phyloP scores from a whole-genome alignment of 2,797 vertebrate genomes.

The Melanotaenia trifasciata region DNA sequence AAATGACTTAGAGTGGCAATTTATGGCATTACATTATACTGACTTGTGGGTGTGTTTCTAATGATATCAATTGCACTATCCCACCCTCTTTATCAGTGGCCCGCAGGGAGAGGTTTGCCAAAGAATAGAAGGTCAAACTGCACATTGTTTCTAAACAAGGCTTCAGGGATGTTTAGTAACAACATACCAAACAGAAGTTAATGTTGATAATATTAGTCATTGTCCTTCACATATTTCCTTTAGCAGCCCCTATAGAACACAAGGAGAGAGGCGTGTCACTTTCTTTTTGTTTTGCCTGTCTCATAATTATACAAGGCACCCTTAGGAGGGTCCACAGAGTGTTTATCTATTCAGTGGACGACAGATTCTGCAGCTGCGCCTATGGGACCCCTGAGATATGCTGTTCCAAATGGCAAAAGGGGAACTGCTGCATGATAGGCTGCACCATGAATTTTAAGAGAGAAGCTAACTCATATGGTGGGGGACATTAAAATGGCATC shows the following conservation, averaged over 20 bases:
- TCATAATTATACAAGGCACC: slow-evolving; percentile 42
- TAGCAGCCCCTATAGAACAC: slow-evolving; percentile 17
- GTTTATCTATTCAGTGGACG: slow-evolving; percentile 56
- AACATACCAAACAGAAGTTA: slow-evolving; percentile 8
- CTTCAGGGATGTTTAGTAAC: slow-evolving; percentile 20
- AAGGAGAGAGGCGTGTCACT: slow-evolving; percentile 55
- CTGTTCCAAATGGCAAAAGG: slow-evolving; percentile 14
- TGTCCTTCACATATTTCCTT: slow-evolving; percentile 15
- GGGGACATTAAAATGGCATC: slow-evolving; percentile 21
- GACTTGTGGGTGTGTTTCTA: slow-evolving; percentile 20
- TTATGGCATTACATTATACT: slow-evolving; percentile 10
- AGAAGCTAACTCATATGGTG: slow-evolving; percentile 18
- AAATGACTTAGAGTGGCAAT: slow-evolving; percentile 13
- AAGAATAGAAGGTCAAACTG: slow-evolving; percentile 58
- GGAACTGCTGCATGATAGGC: slow-evolving; percentile 5
- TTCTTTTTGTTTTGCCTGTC: slow-evolving; percentile 51
- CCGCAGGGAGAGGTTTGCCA: slow-evolving; percentile 24
- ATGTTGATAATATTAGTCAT: slow-evolving; percentile 19
- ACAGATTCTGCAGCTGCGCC: slow-evolving; percentile 54
- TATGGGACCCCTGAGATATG: slow-evolving; percentile 62
- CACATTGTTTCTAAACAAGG: slow-evolving; percentile 23
- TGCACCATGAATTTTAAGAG: slow-evolving; percentile 9
- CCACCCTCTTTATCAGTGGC: slow-evolving; percentile 65
- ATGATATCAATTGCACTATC: slow-evolving; percentile 52
- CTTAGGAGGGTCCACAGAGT: slow-evolving; percentile 41